Percentiles rank a stretch among this genome's conserved stretches.
These are phyloP conservation scores for Nomada goodeniana DNA, from an alignment of 2,888 invertebrate species.

Conservation along the genomic window DNA sequence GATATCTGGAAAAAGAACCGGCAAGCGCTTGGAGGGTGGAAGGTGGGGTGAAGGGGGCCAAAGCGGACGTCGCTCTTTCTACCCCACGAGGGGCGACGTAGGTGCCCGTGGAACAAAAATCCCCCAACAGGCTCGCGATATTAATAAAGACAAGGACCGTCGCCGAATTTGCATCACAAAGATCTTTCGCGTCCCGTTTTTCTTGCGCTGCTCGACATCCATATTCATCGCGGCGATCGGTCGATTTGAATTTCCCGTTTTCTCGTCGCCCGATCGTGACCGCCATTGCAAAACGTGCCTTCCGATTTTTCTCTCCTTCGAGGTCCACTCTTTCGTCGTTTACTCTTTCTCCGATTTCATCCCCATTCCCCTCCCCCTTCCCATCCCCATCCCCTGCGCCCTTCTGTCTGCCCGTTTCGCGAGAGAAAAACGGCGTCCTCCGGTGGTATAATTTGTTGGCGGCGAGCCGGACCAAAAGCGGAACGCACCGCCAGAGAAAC, in stretches of 20 bases:
- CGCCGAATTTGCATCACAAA: constrained; percentile 63
- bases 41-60: no score
- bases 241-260: constrained; percentile 71
- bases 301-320: constrained; percentile 50
- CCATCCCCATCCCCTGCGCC: background rate
- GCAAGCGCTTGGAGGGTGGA: background rate
- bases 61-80: background rate
- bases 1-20: constrained; percentile 37
- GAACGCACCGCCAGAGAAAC: constrained; percentile 33
- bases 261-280: constrained; percentile 56
- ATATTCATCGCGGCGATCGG: constrained; percentile 70
- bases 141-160: constrained; percentile 54
- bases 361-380: background rate
- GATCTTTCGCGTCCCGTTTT: constrained; percentile 47
- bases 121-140: constrained; percentile 30
- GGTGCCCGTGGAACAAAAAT: constrained; percentile 18
- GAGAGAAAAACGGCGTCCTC: constrained; percentile 31
- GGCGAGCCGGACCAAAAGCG: constrained; percentile 48
- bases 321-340: background rate
- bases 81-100: background rate
- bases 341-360: no score
- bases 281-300: constrained; percentile 44
- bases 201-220: constrained; percentile 44
- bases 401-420: background rate
- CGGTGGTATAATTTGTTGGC: constrained; percentile 50